A percentile compares a stretch with the other conserved stretches of the same genome.
Conservation (phyloP, 1,140 invertebrate genomes). For the Lycorma delicatula region DNA sequence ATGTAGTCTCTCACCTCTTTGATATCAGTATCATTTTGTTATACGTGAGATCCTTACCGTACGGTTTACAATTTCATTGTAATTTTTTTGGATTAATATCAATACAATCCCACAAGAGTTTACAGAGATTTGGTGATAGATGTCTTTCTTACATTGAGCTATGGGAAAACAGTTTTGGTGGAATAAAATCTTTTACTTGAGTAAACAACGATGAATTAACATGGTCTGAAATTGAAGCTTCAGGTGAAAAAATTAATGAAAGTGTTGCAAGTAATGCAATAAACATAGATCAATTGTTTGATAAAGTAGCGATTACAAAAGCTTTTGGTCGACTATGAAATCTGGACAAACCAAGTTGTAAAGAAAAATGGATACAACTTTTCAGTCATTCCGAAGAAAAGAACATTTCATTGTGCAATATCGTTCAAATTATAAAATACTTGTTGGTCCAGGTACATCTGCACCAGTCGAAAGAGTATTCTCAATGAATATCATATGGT, state of each 20-base stretch:
- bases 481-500: conserved; percentile 23
- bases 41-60: too few species aligned
- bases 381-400: conserved; percentile 19
- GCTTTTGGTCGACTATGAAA: conserved; percentile 16
- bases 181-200: not conserved
- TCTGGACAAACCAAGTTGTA: conserved; percentile 17
- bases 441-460: conserved; percentile 21
- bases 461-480: conserved; percentile 24
- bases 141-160: too few species aligned
- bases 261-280: not conserved
- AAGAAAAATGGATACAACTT: conserved; percentile 23
- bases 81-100: too few species aligned
- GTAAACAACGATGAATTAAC: not conserved
- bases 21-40: too few species aligned
- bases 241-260: not conserved
- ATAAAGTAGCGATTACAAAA: conserved; percentile 20
- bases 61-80: too few species aligned
- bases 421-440: conserved; percentile 20
- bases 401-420: conserved; percentile 16
- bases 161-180: conserved; percentile 1
- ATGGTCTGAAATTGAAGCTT: not conserved
- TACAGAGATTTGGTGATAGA: too few species aligned
- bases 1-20: too few species aligned
- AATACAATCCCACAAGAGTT: too few species aligned
- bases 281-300: conserved; percentile 1